Percentiles rank a stretch among this genome's conserved stretches.
These are phyloP conservation scores for Latrodectus elegans DNA, from an alignment of 2,888 invertebrate species.

Conservation along the genomic window DNA sequence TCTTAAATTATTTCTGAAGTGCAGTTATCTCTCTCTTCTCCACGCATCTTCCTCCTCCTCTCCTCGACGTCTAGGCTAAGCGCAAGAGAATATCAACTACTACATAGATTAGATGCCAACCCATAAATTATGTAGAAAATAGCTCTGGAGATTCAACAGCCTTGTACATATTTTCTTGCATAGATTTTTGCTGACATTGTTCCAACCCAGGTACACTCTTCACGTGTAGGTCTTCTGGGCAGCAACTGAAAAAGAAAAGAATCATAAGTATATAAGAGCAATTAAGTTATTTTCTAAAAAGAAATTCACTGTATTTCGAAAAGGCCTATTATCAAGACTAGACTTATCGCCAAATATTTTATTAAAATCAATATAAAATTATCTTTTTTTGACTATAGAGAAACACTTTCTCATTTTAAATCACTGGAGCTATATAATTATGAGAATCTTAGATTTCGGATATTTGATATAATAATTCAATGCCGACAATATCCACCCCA, in stretches of 20 bases:
- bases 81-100: constrained; percentile 50
- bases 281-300: background rate
- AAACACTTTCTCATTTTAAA: too few relatives aligned
- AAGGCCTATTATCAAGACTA: too few relatives aligned
- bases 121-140: constrained; percentile 44
- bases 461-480: too few relatives aligned
- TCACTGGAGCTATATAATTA: too few relatives aligned
- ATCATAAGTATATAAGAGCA: background rate
- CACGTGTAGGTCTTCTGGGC: constrained; percentile 65
- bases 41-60: background rate
- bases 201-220: background rate
- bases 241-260: constrained; percentile 60
- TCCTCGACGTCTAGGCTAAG: constrained; percentile 23
- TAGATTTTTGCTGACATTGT: constrained; percentile 14
- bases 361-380: too few relatives aligned
- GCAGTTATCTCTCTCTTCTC: constrained; percentile 10
- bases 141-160: constrained; percentile 23
- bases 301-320: too few relatives aligned
- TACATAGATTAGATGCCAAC: constrained; percentile 33
- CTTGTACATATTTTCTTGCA: constrained; percentile 18
- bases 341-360: too few relatives aligned
- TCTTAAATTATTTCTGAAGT: constrained; percentile 17
- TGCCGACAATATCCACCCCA: too few relatives aligned
- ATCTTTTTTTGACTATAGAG: too few relatives aligned
- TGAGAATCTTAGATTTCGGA: too few relatives aligned